Evolutionary conservation across 2,888 invertebrate species (phyloP).

Genomic region (Lathronympha strigana): DNA sequence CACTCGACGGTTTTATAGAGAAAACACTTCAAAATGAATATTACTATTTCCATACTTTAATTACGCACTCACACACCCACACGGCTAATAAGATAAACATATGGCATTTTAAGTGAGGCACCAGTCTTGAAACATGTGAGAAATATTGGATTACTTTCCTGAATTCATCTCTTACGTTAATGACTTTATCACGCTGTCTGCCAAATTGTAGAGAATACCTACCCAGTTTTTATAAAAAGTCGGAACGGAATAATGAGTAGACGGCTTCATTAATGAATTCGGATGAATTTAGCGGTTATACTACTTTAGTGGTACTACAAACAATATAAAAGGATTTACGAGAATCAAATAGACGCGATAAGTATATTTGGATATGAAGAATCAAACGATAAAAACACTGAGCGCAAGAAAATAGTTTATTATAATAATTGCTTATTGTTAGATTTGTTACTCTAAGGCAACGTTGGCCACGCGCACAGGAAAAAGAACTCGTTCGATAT

Average conservation of each 20-base stretch:
- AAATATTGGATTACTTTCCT: constrained; percentile 68
- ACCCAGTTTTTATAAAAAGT: too few relatives aligned
- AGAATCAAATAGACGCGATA: constrained; percentile 1
- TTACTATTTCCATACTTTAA: constrained; percentile 83
- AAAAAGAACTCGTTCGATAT: constrained; percentile 79
- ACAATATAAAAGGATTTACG: not conserved
- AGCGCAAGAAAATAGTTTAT: constrained; percentile 57
- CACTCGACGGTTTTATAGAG: constrained; percentile 81
- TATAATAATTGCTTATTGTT: constrained; percentile 70
- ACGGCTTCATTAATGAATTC: too few relatives aligned
- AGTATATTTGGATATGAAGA: constrained; percentile 30
- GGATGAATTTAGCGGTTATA: too few relatives aligned
- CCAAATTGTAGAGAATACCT: too few relatives aligned
- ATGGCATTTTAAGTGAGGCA: constrained; percentile 69
- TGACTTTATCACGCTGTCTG: too few relatives aligned
- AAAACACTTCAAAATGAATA: constrained; percentile 83
- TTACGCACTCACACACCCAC: constrained; percentile 75
- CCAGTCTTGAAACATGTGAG: constrained; percentile 55
- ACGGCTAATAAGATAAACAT: constrained; percentile 76
- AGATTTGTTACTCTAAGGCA: constrained; percentile 66
- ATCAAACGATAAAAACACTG: constrained; percentile 43
- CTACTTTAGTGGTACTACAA: too few relatives aligned
- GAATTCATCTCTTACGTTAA: constrained; percentile 31
- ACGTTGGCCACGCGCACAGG: constrained; percentile 66
- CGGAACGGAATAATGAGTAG: too few relatives aligned